These are phyloP conservation scores for Lamprologus callipterus DNA, from an alignment of 2,113 vertebrate genomes.

Conservation along the genomic window DNA sequence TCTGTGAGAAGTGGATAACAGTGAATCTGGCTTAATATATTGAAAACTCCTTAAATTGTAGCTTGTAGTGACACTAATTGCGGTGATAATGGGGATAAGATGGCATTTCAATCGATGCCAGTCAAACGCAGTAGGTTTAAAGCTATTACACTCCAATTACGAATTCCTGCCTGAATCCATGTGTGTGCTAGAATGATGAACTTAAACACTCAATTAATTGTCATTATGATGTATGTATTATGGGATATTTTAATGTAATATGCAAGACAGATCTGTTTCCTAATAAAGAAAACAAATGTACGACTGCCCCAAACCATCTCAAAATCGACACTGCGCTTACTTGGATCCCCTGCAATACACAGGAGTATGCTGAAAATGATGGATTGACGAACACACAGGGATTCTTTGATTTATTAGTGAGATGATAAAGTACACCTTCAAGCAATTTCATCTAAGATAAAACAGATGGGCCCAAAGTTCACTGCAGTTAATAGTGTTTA, in stretches of 20 bases:
- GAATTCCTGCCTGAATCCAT: not conserved
- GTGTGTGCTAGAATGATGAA: not conserved
- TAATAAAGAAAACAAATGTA: not conserved
- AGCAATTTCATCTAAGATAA: not conserved
- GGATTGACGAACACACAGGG: not conserved
- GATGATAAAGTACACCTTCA: not conserved
- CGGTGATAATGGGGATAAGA: not conserved
- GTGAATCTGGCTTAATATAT: not conserved
- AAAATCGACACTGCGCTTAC: not conserved
- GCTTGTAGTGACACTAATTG: not conserved
- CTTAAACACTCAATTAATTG: not conserved
- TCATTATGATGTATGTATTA: not conserved
- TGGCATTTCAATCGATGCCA: not conserved
- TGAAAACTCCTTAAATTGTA: not conserved
- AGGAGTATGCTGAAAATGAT: not conserved
- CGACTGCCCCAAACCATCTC: not conserved
- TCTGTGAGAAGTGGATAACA: not conserved
- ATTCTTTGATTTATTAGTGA: not conserved
- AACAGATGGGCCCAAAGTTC: not conserved
- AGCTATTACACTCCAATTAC: not conserved
- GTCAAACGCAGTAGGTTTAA: not conserved
- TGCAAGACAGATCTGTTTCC: not conserved
- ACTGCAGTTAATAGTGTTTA: not conserved
- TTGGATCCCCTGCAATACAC: not conserved
- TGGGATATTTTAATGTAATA: not conserved